These are phyloP conservation scores for Dasysyrphus albostriatus DNA, from an alignment of 2,888 invertebrate genomes.

Conservation along the genomic window DNA sequence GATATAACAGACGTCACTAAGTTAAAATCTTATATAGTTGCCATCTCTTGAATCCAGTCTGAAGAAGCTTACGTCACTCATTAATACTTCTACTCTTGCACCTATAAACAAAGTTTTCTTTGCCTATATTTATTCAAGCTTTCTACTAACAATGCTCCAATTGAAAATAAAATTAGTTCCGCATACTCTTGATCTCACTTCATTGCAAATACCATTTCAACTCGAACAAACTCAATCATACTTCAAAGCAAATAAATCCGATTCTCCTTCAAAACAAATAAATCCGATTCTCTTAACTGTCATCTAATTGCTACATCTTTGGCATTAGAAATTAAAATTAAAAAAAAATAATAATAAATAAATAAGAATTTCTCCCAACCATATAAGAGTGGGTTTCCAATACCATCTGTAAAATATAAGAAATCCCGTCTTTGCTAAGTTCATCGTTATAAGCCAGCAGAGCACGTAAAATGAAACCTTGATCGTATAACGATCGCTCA, in stretches of 20 bases:
- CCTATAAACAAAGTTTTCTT: not conserved
- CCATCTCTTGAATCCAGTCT: too few relatives aligned
- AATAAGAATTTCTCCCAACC: constrained; percentile 63
- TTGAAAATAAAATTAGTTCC: constrained; percentile 27
- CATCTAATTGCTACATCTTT: constrained; percentile 58
- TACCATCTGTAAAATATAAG: constrained; percentile 25
- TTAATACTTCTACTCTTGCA: not conserved
- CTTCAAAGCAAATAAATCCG: constrained; percentile 23
- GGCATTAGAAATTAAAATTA: constrained; percentile 31
- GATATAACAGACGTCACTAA: too few relatives aligned
- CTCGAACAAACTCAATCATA: not conserved
- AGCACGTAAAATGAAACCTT: constrained; percentile 53
- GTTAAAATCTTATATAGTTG: too few relatives aligned
- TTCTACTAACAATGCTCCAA: constrained; percentile 9
- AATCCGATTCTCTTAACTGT: constrained; percentile 40
- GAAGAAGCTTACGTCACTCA: too few relatives aligned
- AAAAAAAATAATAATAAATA: constrained; percentile 3
- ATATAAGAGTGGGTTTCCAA: constrained; percentile 19
- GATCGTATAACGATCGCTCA: constrained; percentile 40
- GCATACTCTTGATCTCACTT: constrained; percentile 37
- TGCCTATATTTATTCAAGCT: not conserved
- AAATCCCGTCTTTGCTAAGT: constrained; percentile 65
- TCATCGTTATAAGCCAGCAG: constrained; percentile 37
- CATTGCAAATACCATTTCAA: not conserved
- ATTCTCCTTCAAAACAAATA: constrained; percentile 24